Evolutionary conservation across 2,888 invertebrate species (phyloP).

Genomic region (Rugalucina vietnamica): DNA sequence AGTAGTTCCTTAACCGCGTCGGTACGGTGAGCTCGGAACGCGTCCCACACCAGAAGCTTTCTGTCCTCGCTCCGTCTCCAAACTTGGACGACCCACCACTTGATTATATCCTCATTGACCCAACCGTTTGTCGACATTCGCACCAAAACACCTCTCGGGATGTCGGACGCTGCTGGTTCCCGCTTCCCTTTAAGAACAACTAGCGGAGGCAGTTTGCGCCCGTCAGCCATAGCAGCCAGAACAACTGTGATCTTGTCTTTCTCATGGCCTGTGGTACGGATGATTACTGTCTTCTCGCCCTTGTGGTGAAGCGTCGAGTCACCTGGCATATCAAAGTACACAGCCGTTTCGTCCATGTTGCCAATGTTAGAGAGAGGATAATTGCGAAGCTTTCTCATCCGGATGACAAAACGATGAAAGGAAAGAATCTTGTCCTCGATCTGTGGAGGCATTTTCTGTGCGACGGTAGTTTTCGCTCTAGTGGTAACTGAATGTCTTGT

Average conservation of each 20-base stretch:
- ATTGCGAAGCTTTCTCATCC: slow-evolving; percentile 27
- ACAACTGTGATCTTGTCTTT: slow-evolving; percentile 30
- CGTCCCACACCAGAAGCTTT: slow-evolving; percentile 21
- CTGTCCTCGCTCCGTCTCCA: slow-evolving; percentile 4
- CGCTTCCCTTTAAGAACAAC: slow-evolving; percentile 27
- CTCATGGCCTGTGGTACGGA: slow-evolving; percentile 37
- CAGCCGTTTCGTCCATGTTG: slow-evolving; percentile 40
- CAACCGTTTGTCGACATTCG: slow-evolving; percentile 29
- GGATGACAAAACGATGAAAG: slow-evolving; percentile 29
- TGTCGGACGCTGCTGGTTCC: slow-evolving; percentile 4
- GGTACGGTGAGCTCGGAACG: slow-evolving; percentile 28
- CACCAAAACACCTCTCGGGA: slow-evolving; percentile 25
- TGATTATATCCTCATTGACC: slow-evolving; percentile 28
- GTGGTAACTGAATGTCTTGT: slow-evolving; percentile 19
- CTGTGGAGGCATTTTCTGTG: slow-evolving; percentile 31
- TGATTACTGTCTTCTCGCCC: slow-evolving; percentile 34
- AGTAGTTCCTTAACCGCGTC: slow-evolving; percentile 25
- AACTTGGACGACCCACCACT: slow-evolving; percentile 28
- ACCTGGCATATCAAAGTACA: slow-evolving; percentile 44
- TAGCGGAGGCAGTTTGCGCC: slow-evolving; percentile 24
- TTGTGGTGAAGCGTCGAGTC: slow-evolving; percentile 24
- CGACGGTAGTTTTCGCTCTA: slow-evolving; percentile 21
- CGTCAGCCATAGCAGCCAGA: slow-evolving; percentile 36
- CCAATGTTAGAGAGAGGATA: slow-evolving; percentile 12
- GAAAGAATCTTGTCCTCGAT: slow-evolving; percentile 23